These are phyloP conservation scores for Ciconia maguari DNA, from an alignment of 2,113 vertebrate genomes.

Conservation along the genomic window DNA sequence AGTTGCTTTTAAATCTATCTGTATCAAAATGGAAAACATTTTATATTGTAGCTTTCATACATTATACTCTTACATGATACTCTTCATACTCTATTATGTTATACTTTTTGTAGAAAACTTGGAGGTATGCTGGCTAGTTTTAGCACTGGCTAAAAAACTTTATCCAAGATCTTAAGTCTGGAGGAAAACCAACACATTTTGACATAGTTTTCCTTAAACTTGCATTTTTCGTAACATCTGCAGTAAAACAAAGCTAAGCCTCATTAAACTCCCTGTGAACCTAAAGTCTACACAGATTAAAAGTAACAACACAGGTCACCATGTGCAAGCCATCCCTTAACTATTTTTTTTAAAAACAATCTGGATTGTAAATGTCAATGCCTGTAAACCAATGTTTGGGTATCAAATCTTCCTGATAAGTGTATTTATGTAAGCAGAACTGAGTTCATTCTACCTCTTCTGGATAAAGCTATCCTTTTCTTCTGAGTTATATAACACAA, in stretches of 20 bases:
- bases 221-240: background rate
- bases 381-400: background rate
- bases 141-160: background rate
- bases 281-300: background rate
- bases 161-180: background rate
- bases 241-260: background rate
- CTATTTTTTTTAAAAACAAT: background rate
- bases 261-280: background rate
- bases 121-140: background rate
- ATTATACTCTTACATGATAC: accelerated
- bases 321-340: background rate
- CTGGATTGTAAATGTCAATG: background rate
- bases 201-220: background rate
- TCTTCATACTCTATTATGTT: background rate
- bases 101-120: background rate
- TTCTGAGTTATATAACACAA: background rate
- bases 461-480: background rate
- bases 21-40: background rate
- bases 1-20: background rate
- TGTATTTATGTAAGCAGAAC: background rate
- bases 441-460: background rate
- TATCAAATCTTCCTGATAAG: background rate
- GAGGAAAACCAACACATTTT: background rate
- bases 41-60: background rate
- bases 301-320: background rate